phyloP scores from a whole-genome alignment of 2,797 vertebrate species.

The Crypturellus tataupa region DNA sequence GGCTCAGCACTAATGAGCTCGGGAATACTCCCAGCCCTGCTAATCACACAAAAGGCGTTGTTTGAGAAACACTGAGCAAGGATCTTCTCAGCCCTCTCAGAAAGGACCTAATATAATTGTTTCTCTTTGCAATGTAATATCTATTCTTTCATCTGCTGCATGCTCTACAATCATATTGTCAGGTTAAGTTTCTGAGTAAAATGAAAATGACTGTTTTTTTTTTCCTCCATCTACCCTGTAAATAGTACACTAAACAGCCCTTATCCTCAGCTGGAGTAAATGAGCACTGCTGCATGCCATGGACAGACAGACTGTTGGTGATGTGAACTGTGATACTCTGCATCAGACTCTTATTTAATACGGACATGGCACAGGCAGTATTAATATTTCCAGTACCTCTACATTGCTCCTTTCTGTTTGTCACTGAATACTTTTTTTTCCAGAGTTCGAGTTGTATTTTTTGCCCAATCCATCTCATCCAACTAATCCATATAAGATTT shows the following conservation, averaged over 20 bases:
- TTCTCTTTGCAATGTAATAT: not conserved
- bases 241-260: not conserved
- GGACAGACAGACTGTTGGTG: too few species aligned
- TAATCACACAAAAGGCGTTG: not conserved
- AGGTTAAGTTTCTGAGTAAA: not conserved
- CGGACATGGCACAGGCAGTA: too few species aligned
- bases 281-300: too few species aligned
- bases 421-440: not conserved
- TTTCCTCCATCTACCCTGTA: not conserved
- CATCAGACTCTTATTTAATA: too few species aligned
- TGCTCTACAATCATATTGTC: rapidly evolving
- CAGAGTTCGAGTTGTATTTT: not conserved
- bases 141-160: not conserved
- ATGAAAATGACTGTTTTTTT: not conserved
- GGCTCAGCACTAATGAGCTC: not conserved
- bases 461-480: not conserved
- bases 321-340: too few species aligned
- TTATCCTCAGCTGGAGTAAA: not conserved
- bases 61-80: not conserved
- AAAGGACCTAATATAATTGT: not conserved
- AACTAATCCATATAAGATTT: not conserved
- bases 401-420: too few species aligned
- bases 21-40: not conserved
- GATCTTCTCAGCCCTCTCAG: not conserved
- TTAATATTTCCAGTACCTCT: too few species aligned